Percentiles rank a stretch among this genome's conserved stretches.
These are phyloP conservation scores for Thecophora atra DNA, from an alignment of 2,888 invertebrate genomes.

Conservation along the genomic window DNA sequence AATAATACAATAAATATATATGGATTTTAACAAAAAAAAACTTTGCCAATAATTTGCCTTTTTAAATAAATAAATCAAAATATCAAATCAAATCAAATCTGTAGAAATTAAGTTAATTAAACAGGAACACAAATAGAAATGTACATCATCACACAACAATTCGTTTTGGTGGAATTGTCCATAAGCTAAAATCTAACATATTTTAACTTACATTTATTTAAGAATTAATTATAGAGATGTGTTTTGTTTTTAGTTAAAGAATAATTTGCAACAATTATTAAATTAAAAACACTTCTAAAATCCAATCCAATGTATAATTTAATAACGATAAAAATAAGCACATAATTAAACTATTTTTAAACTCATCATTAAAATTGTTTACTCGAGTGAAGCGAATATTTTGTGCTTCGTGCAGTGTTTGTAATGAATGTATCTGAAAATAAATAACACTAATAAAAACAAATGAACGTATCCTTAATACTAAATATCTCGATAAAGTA, in stretches of 20 bases:
- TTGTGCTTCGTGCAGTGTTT: slow-evolving; percentile 46
- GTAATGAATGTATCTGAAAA: slow-evolving; percentile 40
- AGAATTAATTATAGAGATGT: not conserved
- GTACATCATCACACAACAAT: not conserved
- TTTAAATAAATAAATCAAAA: not conserved
- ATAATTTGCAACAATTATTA: not conserved
- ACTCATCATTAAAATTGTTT: slow-evolving; percentile 10
- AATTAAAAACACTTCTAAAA: not conserved
- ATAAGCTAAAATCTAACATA: not conserved
- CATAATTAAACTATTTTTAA: not conserved
- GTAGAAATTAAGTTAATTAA: not conserved
- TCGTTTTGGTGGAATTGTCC: not conserved
- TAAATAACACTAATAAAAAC: slow-evolving; percentile 42
- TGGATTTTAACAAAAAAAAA: not conserved
- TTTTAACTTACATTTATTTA: not conserved
- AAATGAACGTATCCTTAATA: slow-evolving; percentile 17
- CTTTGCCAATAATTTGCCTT: slow-evolving; percentile 27
- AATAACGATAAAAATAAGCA: not conserved
- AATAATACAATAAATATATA: no score
- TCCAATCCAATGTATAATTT: no score
- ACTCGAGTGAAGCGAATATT: slow-evolving; percentile 53
- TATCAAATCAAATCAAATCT: not conserved
- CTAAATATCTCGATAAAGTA: no score
- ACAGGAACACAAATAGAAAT: not conserved
- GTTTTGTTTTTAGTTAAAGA: not conserved